Conservation (phyloP, 1,140 invertebrate species). For the Calephelis nemesis region DNA sequence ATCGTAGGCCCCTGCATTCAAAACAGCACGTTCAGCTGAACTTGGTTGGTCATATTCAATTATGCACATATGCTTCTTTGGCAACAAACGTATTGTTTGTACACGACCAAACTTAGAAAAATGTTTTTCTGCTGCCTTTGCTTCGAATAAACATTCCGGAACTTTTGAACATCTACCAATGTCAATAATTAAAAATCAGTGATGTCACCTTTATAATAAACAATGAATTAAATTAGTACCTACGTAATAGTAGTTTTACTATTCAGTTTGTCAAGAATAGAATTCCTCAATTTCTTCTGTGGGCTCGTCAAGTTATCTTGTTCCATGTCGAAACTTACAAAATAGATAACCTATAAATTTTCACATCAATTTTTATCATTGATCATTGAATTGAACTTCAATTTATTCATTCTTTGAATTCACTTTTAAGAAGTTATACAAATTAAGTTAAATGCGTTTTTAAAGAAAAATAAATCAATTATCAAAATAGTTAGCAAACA, state of each 20-base stretch:
- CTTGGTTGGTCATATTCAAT: slow-evolving; percentile 81
- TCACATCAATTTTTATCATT: background rate
- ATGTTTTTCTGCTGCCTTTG: slow-evolving; percentile 81
- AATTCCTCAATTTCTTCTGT: slow-evolving; percentile 53
- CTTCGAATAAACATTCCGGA: slow-evolving; percentile 82
- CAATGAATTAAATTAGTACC: slow-evolving; percentile 32
- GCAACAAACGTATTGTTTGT: slow-evolving; percentile 81
- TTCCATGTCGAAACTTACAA: slow-evolving; percentile 43
- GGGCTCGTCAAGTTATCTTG: slow-evolving; percentile 38
- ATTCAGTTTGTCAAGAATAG: slow-evolving; percentile 44
- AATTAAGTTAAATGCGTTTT: too few species aligned
- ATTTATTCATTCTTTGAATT: too few species aligned
- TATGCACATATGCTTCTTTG: slow-evolving; percentile 80
- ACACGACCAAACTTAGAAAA: slow-evolving; percentile 84
- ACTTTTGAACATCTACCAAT: slow-evolving; percentile 81
- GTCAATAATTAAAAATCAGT: background rate
- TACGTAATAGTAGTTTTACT: slow-evolving; percentile 64
- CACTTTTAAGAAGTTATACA: too few species aligned
- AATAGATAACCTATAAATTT: slow-evolving; percentile 28
- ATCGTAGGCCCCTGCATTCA: slow-evolving; percentile 80
- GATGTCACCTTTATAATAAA: slow-evolving; percentile 4
- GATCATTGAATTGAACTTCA: background rate
- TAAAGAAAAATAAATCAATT: too few species aligned
- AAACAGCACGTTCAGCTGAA: slow-evolving; percentile 79
- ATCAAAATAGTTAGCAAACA: too few species aligned